Evolutionary conservation across 2,113 vertebrate genomes (phyloP).

Genomic region (Sinocyclocheilus grahami): DNA sequence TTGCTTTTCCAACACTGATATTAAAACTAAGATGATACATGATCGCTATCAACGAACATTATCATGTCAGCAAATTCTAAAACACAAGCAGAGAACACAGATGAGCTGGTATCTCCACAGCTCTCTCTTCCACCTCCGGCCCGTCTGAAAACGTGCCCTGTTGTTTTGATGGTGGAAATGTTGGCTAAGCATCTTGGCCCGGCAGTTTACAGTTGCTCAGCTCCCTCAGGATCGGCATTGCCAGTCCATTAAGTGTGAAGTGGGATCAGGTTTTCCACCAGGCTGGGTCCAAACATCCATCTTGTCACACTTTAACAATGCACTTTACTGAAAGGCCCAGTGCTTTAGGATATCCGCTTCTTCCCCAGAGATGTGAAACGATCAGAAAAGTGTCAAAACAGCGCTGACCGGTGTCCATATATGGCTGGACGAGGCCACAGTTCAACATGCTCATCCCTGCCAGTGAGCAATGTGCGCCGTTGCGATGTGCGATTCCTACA

Average conservation of each 20-base stretch:
- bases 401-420: not conserved
- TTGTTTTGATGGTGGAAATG: constrained; percentile 36
- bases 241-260: constrained; percentile 56
- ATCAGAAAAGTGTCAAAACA: constrained; percentile 26
- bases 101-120: not conserved
- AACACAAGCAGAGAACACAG: not conserved
- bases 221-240: constrained; percentile 34
- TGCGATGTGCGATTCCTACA: not conserved
- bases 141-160: not conserved
- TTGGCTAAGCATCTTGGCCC: constrained; percentile 5
- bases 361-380: not conserved
- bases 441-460: not conserved
- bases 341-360: not conserved
- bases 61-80: not conserved
- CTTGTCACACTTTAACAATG: constrained; percentile 49
- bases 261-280: constrained; percentile 55
- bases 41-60: not conserved
- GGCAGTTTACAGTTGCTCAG: constrained; percentile 10
- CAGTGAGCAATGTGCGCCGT: not conserved
- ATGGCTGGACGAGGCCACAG: not conserved
- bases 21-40: not conserved
- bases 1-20: not conserved
- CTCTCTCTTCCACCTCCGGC: not conserved
- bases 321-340: constrained; percentile 26
- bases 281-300: constrained; percentile 53